Evolutionary conservation across 2,797 vertebrate genomes (phyloP).

Genomic region (Mormyrus proboscirostris): DNA sequence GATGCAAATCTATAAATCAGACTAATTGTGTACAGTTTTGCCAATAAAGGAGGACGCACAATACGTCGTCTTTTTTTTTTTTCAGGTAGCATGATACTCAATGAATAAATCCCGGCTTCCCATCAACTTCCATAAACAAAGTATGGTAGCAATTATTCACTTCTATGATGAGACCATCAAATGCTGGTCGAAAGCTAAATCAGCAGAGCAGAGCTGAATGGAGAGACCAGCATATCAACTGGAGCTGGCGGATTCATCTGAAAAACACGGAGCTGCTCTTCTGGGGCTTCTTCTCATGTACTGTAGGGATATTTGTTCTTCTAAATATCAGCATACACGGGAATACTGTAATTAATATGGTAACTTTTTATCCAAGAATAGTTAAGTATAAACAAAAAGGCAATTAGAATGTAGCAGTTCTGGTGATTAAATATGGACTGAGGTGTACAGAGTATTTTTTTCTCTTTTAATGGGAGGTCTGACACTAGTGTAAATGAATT

Average conservation of each 20-base stretch:
- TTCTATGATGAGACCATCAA: conserved; percentile 12
- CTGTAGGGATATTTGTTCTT: not conserved
- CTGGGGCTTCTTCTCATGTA: not conserved
- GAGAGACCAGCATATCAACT: conserved; percentile 2
- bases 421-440: not conserved
- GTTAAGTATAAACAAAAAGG: not conserved
- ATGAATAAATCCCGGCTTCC: conserved; percentile 14
- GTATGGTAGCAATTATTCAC: conserved; percentile 21
- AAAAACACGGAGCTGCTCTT: not conserved
- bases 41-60: conserved; percentile 60
- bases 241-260: not conserved
- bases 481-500: not conserved
- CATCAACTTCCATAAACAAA: conserved; percentile 25
- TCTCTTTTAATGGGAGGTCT: not conserved
- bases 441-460: not conserved
- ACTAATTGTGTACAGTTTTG: conserved; percentile 57
- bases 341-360: not conserved
- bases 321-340: not conserved
- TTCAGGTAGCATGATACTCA: conserved; percentile 12
- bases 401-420: not conserved
- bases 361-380: not conserved
- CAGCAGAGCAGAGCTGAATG: not conserved
- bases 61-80: conserved; percentile 37
- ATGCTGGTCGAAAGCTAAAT: not conserved
- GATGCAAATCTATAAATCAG: conserved; percentile 64